A percentile compares a stretch with the other conserved stretches of the same genome.
phyloP scores from a whole-genome alignment of 2,113 vertebrate species.

The Coptodon bakossiorum region DNA sequence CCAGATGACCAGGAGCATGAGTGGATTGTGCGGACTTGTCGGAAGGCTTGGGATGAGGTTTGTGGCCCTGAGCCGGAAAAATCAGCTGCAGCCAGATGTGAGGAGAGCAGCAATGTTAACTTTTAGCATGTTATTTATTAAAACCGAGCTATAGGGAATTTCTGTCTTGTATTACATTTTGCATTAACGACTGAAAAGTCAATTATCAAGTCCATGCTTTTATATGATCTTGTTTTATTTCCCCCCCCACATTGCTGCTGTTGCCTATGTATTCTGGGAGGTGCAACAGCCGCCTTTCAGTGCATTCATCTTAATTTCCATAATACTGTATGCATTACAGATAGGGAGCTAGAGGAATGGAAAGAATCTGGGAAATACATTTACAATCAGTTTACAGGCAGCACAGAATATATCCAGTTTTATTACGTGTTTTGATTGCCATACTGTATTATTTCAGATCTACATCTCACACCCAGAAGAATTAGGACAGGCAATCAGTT shows the following conservation, averaged over 20 bases:
- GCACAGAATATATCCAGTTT: background rate
- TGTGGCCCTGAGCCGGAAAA: conserved; percentile 2
- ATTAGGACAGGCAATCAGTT: background rate
- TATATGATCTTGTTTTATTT: background rate
- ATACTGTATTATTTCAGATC: background rate
- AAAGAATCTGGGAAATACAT: background rate
- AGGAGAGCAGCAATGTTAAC: background rate
- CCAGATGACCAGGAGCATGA: conserved; percentile 84
- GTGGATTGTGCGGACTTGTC: conserved; percentile 85
- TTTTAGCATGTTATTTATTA: background rate
- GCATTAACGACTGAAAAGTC: background rate
- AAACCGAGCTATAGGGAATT: background rate
- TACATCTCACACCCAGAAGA: background rate
- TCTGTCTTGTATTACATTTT: background rate
- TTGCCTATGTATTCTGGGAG: background rate
- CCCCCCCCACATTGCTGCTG: background rate
- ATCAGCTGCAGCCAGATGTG: background rate
- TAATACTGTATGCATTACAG: background rate
- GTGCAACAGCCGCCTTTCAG: background rate
- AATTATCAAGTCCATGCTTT: background rate
- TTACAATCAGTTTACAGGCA: background rate
- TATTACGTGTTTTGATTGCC: background rate
- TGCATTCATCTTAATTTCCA: background rate
- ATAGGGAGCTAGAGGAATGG: background rate
- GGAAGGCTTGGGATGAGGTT: conserved; percentile 73